These are phyloP conservation scores for Spisula subtruncata DNA, from an alignment of 2,888 invertebrate species.

Conservation along the genomic window DNA sequence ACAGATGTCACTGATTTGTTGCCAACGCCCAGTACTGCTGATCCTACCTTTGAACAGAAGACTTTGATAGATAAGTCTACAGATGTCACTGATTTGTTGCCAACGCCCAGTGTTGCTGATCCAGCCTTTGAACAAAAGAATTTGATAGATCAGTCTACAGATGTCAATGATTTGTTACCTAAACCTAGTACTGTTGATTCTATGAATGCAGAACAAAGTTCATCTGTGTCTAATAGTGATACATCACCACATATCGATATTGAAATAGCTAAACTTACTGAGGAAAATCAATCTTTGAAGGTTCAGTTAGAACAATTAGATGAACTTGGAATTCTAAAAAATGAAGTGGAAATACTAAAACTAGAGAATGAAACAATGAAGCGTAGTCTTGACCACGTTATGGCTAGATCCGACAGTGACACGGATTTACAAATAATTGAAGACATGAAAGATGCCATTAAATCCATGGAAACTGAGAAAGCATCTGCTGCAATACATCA, in stretches of 20 bases:
- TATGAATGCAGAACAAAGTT: neutral
- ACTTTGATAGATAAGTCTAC: constrained; percentile 40
- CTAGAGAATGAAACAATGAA: constrained; percentile 43
- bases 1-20: constrained; percentile 2
- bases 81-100: neutral
- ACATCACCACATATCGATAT: neutral
- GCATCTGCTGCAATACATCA: constrained; percentile 47
- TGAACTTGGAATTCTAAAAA: constrained; percentile 25
- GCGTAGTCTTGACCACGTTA: constrained; percentile 45
- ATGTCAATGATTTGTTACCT: neutral
- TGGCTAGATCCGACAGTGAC: constrained; percentile 56
- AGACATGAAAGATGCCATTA: constrained; percentile 61
- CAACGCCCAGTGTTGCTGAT: neutral
- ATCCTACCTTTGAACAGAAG: constrained; percentile 33
- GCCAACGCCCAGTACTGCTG: neutral
- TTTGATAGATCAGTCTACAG: constrained; percentile 39
- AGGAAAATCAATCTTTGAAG: constrained; percentile 31
- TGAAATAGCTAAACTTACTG: constrained; percentile 36
- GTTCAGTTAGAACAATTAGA: constrained; percentile 1
- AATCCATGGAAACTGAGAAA: constrained; percentile 58
- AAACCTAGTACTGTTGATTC: neutral
- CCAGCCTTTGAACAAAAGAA: constrained; percentile 33
- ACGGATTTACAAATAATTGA: constrained; percentile 59
- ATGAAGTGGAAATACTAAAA: constrained; percentile 39
- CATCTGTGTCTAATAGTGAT: neutral